Evolutionary conservation across 2,888 invertebrate species (phyloP).

Genomic region (Drosophila quasianomalipes): DNA sequence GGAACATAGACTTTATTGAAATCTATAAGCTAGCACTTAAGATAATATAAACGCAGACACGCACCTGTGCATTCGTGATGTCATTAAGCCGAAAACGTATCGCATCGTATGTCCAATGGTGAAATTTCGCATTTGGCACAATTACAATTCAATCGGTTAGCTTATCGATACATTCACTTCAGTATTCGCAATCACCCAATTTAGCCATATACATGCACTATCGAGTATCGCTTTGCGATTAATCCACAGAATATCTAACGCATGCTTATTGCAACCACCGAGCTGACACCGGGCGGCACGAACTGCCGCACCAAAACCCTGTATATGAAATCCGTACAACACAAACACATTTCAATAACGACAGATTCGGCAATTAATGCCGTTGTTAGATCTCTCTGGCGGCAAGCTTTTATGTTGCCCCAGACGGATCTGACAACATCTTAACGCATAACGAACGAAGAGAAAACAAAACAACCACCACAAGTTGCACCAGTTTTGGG

Average conservation of each 20-base stretch:
- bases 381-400: conserved; percentile 54
- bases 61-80: rapidly evolving
- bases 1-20: not conserved
- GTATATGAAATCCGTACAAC: not conserved
- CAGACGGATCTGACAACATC: conserved; percentile 57
- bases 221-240: rapidly evolving
- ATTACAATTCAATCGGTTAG: no score
- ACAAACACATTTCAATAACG: not conserved
- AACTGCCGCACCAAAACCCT: not conserved
- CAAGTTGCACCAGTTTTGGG: not conserved
- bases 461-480: not conserved
- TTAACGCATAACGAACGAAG: not conserved
- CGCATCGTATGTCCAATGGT: no score
- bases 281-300: rapidly evolving
- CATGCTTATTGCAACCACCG: not conserved
- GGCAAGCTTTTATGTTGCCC: conserved; percentile 71
- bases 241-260: rapidly evolving
- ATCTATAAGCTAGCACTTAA: not conserved
- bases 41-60: not conserved
- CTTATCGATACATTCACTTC: not conserved
- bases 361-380: conserved; percentile 76
- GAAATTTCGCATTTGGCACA: not conserved
- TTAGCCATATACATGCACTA: not conserved
- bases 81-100: no score
- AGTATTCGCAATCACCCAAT: rapidly evolving